Evolutionary conservation across 2,888 invertebrate genomes (phyloP).

Genomic region (Watsonalla binaria): DNA sequence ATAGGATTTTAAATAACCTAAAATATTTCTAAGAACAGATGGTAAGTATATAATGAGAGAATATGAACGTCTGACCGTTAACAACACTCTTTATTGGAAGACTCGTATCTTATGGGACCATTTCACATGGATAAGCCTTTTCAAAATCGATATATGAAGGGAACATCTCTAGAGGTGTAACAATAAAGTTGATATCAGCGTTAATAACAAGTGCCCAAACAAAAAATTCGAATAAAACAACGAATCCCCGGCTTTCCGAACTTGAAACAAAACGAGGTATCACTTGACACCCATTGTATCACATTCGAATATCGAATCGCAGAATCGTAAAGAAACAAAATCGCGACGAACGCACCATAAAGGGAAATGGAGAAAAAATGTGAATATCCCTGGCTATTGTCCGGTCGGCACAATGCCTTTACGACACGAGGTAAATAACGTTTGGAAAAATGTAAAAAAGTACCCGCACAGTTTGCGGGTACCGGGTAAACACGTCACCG

Average conservation of each 20-base stretch:
- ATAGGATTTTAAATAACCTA: too few species aligned
- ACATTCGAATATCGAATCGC: conserved; percentile 49
- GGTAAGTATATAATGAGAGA: too few species aligned
- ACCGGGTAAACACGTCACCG: conserved; percentile 72
- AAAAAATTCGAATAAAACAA: too few species aligned
- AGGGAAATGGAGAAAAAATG: conserved; percentile 38
- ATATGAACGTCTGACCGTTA: too few species aligned
- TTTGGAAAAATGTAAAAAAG: conserved; percentile 73
- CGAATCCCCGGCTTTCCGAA: not conserved
- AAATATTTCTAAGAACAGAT: too few species aligned
- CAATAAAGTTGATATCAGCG: too few species aligned
- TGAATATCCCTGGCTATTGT: conserved; percentile 64
- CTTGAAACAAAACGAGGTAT: conserved; percentile 9
- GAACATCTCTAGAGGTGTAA: too few species aligned
- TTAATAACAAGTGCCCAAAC: too few species aligned
- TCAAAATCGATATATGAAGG: too few species aligned
- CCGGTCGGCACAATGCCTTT: conserved; percentile 70
- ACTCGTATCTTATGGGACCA: too few species aligned
- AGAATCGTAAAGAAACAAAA: conserved; percentile 30
- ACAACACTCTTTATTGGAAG: too few species aligned
- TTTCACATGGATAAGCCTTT: too few species aligned
- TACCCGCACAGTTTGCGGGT: conserved; percentile 66
- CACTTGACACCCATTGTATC: conserved; percentile 35
- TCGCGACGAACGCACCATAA: conserved; percentile 27
- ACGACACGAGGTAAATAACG: conserved; percentile 75